Evolutionary conservation across 2,797 vertebrate genomes (phyloP).

Genomic region (Anniella stebbinsi): DNA sequence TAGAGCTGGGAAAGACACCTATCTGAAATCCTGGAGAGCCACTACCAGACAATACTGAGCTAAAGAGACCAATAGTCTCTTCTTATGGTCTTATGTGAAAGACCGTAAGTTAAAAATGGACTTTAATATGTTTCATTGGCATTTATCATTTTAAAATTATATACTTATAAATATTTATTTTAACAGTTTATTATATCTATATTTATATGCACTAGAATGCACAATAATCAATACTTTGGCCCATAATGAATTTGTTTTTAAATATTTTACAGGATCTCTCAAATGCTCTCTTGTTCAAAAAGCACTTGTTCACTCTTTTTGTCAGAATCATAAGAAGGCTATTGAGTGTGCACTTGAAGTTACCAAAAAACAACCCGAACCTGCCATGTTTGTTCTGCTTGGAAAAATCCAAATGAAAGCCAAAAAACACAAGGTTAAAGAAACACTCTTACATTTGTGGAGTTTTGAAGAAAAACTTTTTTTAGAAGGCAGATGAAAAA

Average conservation of each 20-base stretch:
- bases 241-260: neutral
- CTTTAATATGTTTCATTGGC: neutral
- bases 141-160: neutral
- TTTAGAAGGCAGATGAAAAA: conserved; percentile 10
- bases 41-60: neutral
- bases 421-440: conserved; percentile 77
- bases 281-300: conserved; percentile 75
- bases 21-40: neutral
- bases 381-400: conserved; percentile 70
- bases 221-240: neutral
- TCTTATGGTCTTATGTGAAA: neutral
- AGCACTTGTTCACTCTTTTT: conserved; percentile 81
- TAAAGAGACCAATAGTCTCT: neutral
- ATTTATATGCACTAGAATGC: neutral
- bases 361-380: conserved; percentile 51
- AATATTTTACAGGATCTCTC: conserved; percentile 64
- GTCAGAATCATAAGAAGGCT: conserved; percentile 79
- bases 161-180: neutral
- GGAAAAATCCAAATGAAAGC: conserved; percentile 85
- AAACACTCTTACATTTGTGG: conserved; percentile 10
- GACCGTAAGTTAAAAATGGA: neutral
- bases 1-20: too few relatives aligned
- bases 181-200: neutral
- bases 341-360: conserved; percentile 71
- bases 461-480: neutral